Evolutionary conservation across 2,888 invertebrate genomes (phyloP).

Genomic region (Strigamia crassipes): DNA sequence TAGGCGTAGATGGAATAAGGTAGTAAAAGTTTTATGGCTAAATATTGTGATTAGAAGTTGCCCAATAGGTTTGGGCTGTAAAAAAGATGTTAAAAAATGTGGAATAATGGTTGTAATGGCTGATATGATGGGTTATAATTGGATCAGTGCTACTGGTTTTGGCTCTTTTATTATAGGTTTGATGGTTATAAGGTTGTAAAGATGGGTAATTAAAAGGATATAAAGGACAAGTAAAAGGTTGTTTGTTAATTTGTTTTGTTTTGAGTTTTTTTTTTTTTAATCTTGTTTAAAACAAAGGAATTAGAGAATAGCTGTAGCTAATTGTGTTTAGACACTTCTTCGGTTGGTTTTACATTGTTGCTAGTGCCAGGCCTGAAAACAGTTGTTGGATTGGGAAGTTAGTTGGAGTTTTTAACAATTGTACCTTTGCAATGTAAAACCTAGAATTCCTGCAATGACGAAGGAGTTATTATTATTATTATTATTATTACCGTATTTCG

Average conservation of each 20-base stretch:
- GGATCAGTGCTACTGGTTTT: constrained; percentile 10
- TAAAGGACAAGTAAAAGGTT: neutral
- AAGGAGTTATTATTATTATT: too few relatives aligned
- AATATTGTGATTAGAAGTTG: neutral
- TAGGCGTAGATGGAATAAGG: constrained; percentile 10
- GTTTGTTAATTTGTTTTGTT: neutral
- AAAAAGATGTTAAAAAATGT: neutral
- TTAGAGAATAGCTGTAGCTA: too few relatives aligned
- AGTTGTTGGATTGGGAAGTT: neutral
- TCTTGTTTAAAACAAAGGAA: too few relatives aligned
- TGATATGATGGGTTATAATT: neutral
- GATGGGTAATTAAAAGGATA: neutral
- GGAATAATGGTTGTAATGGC: neutral
- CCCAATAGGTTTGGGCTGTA: neutral
- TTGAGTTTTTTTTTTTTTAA: neutral
- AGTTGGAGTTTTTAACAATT: too few relatives aligned
- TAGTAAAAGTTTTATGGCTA: constrained; percentile 10
- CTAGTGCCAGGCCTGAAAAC: too few relatives aligned
- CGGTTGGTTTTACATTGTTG: too few relatives aligned
- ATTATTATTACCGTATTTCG: too few relatives aligned
- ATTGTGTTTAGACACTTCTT: too few relatives aligned
- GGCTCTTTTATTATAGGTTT: neutral
- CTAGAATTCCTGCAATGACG: too few relatives aligned
- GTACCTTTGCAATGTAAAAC: too few relatives aligned
- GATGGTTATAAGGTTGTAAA: constrained; percentile 10